Conservation (phyloP, 2,797 vertebrate genomes). For the Artibeus lituratus region DNA sequence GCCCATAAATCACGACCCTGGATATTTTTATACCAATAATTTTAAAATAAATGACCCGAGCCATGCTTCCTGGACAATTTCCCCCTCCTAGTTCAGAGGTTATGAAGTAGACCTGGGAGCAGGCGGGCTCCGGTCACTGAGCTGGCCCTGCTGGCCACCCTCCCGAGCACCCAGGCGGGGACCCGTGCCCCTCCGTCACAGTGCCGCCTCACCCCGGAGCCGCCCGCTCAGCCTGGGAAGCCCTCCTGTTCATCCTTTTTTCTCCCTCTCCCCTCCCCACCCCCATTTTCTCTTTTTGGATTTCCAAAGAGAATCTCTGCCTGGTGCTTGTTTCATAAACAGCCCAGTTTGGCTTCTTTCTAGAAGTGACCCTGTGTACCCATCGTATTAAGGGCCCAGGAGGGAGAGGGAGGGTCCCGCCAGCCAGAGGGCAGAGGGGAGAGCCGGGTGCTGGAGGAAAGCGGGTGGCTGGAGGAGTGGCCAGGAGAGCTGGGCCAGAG, state of each 20-base stretch:
- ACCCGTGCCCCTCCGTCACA: constrained; percentile 76
- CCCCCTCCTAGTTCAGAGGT: constrained; percentile 68
- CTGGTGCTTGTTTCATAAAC: constrained; percentile 74
- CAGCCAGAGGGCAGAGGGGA: accelerated
- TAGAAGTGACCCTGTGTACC: constrained; percentile 68
- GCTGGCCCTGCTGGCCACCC: constrained; percentile 59
- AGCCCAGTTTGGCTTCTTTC: constrained; percentile 71
- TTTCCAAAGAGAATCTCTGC: constrained; percentile 82
- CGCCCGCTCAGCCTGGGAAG: constrained; percentile 80
- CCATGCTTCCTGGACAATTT: constrained; percentile 22
- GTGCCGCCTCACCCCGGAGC: constrained; percentile 75
- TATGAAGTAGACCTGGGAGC: constrained; percentile 59
- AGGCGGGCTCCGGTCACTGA: constrained; percentile 25
- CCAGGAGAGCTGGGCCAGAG: neutral
- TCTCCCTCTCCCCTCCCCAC: constrained; percentile 43
- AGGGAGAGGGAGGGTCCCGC: neutral
- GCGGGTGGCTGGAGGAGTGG: neutral
- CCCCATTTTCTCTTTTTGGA: constrained; percentile 29
- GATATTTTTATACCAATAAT: constrained; percentile 53
- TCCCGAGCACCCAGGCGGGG: constrained; percentile 70
- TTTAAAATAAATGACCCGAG: constrained; percentile 66
- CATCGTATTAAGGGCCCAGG: neutral
- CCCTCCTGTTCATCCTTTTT: constrained; percentile 59
- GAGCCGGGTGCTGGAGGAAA: neutral
- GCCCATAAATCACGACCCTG: constrained; percentile 65